A percentile compares a stretch with the other conserved stretches of the same genome.
Conservation (phyloP, 30 jellyfish, hydroid and myxozoan species). For the Chrysaora quinquecirrha region DNA sequence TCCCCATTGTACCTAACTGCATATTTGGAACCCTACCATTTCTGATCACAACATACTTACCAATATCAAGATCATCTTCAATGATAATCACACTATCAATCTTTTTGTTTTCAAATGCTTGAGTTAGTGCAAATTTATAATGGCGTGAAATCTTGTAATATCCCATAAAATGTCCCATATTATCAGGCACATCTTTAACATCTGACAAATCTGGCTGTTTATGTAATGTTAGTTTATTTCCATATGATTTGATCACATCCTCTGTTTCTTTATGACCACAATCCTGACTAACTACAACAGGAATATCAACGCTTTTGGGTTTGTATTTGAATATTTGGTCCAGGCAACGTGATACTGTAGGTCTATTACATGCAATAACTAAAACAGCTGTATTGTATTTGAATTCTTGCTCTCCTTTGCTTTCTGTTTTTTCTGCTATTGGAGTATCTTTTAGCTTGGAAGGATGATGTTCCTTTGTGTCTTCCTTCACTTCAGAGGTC, state of each 20-base stretch:
- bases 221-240: slow-evolving; percentile 65
- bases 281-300: slow-evolving; percentile 96
- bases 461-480: background rate
- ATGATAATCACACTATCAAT: slow-evolving; percentile 89
- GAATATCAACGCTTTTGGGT: slow-evolving; percentile 72
- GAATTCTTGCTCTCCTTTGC: too few relatives aligned
- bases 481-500: too few relatives aligned
- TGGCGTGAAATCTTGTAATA: slow-evolving; percentile 96
- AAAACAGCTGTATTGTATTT: slow-evolving; percentile 61
- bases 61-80: slow-evolving; percentile 97
- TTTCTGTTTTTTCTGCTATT: background rate
- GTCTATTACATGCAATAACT: slow-evolving; percentile 97
- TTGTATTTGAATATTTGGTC: slow-evolving; percentile 75
- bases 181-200: slow-evolving; percentile 80
- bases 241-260: slow-evolving; percentile 84
- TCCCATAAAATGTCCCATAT: slow-evolving; percentile 85
- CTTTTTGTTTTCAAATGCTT: slow-evolving; percentile 68
- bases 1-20: too few relatives aligned
- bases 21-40: too few relatives aligned
- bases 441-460: background rate
- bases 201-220: slow-evolving; percentile 93
- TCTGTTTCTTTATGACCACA: slow-evolving; percentile 94
- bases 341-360: slow-evolving; percentile 88
- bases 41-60: too few relatives aligned
- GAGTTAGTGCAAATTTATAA: slow-evolving; percentile 77